These are phyloP conservation scores for Aproaerema taeniolella DNA, from an alignment of 2,888 invertebrate species.

Conservation along the genomic window DNA sequence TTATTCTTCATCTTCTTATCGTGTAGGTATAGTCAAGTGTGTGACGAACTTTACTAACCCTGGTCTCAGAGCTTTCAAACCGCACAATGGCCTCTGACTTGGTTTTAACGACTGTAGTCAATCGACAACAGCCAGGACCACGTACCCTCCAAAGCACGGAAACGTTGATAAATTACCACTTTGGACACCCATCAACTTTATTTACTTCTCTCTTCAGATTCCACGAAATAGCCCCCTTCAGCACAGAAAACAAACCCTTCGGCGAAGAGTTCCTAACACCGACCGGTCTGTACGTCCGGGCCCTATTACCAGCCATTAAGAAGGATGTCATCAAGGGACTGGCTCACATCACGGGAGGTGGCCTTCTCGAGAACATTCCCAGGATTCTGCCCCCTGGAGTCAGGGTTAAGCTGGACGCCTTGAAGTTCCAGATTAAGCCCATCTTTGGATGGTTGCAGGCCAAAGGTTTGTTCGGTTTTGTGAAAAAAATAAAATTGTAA, in stretches of 20 bases:
- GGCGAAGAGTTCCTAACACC: slow-evolving; percentile 91
- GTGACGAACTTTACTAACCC: too few relatives aligned
- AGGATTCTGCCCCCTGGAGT: slow-evolving; percentile 85
- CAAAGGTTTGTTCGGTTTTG: slow-evolving; percentile 72
- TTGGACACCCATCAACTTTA: too few relatives aligned
- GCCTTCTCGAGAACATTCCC: slow-evolving; percentile 92
- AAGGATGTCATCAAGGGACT: slow-evolving; percentile 87
- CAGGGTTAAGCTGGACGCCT: slow-evolving; percentile 83
- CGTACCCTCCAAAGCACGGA: too few relatives aligned
- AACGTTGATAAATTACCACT: too few relatives aligned
- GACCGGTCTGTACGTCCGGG: slow-evolving; percentile 90
- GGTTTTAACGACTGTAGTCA: too few relatives aligned
- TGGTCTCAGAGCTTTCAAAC: too few relatives aligned
- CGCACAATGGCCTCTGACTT: too few relatives aligned
- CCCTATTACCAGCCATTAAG: slow-evolving; percentile 83
- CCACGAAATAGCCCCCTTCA: slow-evolving; percentile 60
- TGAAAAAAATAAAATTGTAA: too few relatives aligned
- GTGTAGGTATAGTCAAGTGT: too few relatives aligned
- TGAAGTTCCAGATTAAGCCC: slow-evolving; percentile 83
- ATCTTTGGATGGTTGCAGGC: slow-evolving; percentile 94
- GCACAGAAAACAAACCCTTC: slow-evolving; percentile 46
- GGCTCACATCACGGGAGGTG: slow-evolving; percentile 97
- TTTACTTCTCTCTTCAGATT: slow-evolving; percentile 33
- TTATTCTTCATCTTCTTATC: too few relatives aligned
- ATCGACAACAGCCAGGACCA: too few relatives aligned